Conservation (phyloP, 2,888 invertebrate genomes). For the Itoplectis maculator region DNA sequence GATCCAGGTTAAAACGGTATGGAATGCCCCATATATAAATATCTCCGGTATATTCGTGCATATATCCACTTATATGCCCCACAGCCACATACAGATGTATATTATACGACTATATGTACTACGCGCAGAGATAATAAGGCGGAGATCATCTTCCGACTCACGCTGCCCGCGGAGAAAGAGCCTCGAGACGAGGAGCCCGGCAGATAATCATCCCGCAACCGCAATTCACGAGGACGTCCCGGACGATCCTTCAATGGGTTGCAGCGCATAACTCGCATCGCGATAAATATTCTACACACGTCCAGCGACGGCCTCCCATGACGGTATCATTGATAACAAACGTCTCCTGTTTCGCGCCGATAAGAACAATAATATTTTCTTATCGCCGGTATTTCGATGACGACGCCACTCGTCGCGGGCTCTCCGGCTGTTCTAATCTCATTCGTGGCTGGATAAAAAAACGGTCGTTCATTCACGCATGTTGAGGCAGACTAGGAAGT, state of each 20-base stretch:
- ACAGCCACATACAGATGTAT: too few species aligned
- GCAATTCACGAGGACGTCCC: slow-evolving; percentile 41
- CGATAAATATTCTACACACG: slow-evolving; percentile 50
- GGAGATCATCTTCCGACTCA: slow-evolving; percentile 44
- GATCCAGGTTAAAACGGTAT: too few species aligned
- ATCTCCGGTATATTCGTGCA: background rate
- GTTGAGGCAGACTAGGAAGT: background rate
- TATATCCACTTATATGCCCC: background rate
- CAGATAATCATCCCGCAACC: slow-evolving; percentile 49
- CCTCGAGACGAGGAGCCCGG: slow-evolving; percentile 17
- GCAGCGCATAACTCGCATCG: slow-evolving; percentile 22
- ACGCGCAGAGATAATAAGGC: slow-evolving; percentile 33
- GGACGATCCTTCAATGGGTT: slow-evolving; percentile 53
- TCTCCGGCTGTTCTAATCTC: background rate
- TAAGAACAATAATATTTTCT: slow-evolving; percentile 19
- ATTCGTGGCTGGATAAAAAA: background rate
- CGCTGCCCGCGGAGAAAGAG: slow-evolving; percentile 14
- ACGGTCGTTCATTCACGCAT: background rate
- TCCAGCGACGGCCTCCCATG: slow-evolving; percentile 40
- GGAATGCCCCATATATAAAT: too few species aligned
- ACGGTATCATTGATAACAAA: slow-evolving; percentile 51
- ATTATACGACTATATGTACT: too few species aligned
- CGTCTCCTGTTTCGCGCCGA: slow-evolving; percentile 30
- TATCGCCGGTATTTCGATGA: slow-evolving; percentile 17
- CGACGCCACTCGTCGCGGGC: background rate